phyloP scores from a whole-genome alignment of 2,797 vertebrate species.

The Philypnodon macrostomus region DNA sequence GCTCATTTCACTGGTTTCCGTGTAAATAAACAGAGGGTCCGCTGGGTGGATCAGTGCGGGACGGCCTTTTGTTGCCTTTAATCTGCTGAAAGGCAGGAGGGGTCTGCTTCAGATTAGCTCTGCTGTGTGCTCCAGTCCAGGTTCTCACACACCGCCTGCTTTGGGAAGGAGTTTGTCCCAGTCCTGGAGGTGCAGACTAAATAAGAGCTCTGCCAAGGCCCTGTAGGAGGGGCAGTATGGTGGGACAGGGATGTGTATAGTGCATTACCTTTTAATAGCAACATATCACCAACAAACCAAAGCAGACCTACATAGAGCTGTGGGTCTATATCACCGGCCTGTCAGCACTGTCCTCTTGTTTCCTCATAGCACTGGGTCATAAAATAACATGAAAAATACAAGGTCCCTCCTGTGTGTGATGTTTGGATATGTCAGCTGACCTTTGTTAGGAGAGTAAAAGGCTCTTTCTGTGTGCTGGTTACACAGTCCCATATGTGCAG shows the following conservation, averaged over 20 bases:
- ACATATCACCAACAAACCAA: too few relatives aligned
- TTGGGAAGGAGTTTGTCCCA: slow-evolving; percentile 66
- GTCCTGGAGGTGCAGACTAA: slow-evolving; percentile 70
- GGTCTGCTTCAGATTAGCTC: slow-evolving; percentile 78
- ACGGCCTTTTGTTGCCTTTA: slow-evolving; percentile 81
- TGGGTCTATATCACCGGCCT: too few relatives aligned
- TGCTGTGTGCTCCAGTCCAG: slow-evolving; percentile 73
- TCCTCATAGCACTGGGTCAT: too few relatives aligned
- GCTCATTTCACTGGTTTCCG: slow-evolving; percentile 74
- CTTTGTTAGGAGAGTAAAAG: slow-evolving; percentile 43
- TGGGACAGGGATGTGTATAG: too few relatives aligned
- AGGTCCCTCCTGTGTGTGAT: slow-evolving; percentile 8
- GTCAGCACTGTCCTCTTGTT: too few relatives aligned
- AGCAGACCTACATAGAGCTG: slow-evolving; percentile 4
- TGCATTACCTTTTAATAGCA: too few relatives aligned
- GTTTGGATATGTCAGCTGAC: slow-evolving; percentile 25
- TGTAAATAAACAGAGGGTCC: slow-evolving; percentile 83
- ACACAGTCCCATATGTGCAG: slow-evolving; percentile 48
- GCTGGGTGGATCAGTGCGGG: slow-evolving; percentile 68
- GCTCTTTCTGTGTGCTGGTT: slow-evolving; percentile 28
- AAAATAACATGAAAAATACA: slow-evolving; percentile 7
- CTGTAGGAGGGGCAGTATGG: too few relatives aligned
- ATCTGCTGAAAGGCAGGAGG: slow-evolving; percentile 73
- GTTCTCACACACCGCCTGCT: slow-evolving; percentile 73
- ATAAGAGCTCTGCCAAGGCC: slow-evolving; percentile 47